A percentile compares a stretch with the other conserved stretches of the same genome.
These are phyloP conservation scores for Rhizomys pruinosus DNA, from an alignment of 2,113 vertebrate genomes.

Conservation along the genomic window DNA sequence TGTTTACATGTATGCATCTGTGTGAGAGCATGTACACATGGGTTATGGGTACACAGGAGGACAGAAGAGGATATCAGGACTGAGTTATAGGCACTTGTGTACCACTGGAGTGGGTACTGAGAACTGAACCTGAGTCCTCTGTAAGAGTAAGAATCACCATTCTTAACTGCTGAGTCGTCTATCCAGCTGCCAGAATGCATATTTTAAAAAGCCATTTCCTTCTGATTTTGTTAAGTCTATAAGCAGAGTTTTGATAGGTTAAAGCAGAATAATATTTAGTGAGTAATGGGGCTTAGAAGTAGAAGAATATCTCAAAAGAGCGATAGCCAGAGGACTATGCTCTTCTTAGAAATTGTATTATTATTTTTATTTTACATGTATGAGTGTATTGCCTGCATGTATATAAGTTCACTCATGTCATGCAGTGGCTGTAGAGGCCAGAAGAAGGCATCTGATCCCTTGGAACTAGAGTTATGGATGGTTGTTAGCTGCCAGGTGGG, in stretches of 20 bases:
- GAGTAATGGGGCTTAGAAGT: neutral
- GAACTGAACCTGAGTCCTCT: neutral
- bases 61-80: neutral
- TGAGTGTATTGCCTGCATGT: too few relatives aligned
- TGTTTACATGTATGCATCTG: neutral
- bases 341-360: too few relatives aligned
- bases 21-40: too few relatives aligned
- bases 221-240: neutral
- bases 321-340: too few relatives aligned
- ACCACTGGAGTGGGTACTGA: neutral
- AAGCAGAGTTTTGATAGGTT: neutral
- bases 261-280: neutral
- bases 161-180: neutral
- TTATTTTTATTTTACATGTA: too few relatives aligned
- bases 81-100: neutral
- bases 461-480: too few relatives aligned
- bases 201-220: neutral
- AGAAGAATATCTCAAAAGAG: too few relatives aligned
- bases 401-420: too few relatives aligned
- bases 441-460: too few relatives aligned
- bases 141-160: neutral
- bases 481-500: too few relatives aligned
- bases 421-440: too few relatives aligned
- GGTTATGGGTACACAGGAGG: neutral
- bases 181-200: neutral